Conservation (phyloP, 2,888 invertebrate species). For the Troilus luridus region DNA sequence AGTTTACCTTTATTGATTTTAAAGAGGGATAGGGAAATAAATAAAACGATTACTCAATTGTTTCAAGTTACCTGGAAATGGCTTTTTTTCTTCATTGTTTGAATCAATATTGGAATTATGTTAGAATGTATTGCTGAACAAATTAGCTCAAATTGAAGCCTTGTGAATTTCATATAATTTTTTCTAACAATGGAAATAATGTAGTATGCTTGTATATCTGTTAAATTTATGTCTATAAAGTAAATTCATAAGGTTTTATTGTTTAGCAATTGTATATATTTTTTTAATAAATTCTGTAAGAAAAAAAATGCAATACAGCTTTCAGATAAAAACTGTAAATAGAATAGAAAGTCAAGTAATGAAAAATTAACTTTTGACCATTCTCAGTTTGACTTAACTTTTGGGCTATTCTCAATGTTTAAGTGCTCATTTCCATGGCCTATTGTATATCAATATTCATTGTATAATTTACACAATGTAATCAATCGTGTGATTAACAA, state of each 20-base stretch:
- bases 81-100: background rate
- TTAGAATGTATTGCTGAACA: background rate
- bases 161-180: background rate
- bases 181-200: background rate
- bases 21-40: background rate
- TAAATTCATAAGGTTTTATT: slow-evolving; percentile 12
- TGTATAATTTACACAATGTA: slow-evolving; percentile 55
- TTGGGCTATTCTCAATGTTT: background rate
- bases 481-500: slow-evolving; percentile 58
- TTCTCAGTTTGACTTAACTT: background rate
- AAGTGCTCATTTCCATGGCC: slow-evolving; percentile 55
- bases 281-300: background rate
- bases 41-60: background rate
- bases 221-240: slow-evolving; percentile 19
- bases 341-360: background rate
- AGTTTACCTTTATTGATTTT: background rate
- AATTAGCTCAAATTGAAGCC: slow-evolving; percentile 1
- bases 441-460: slow-evolving; percentile 50
- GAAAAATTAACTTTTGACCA: background rate
- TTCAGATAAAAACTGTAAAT: background rate
- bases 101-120: background rate
- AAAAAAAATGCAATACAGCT: background rate
- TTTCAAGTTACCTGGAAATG: slow-evolving; percentile 42
- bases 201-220: slow-evolving; percentile 20
- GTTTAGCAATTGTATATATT: slow-evolving; percentile 18